phyloP scores from a whole-genome alignment of 2,797 vertebrate species.

The Xerus rutilus region DNA sequence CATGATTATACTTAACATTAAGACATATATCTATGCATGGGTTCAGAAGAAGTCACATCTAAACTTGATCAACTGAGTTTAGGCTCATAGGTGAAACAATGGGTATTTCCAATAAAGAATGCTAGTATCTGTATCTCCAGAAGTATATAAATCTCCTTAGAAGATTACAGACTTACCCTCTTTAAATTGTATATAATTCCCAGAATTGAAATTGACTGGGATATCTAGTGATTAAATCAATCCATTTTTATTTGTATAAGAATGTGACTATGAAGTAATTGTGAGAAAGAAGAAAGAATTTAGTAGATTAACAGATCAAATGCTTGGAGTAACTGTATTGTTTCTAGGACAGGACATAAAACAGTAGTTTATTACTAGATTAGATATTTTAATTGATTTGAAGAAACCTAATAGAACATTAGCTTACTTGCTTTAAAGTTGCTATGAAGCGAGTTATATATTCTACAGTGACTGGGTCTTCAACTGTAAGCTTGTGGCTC shows the following conservation, averaged over 20 bases:
- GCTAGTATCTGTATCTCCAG: background rate
- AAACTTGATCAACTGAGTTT: background rate
- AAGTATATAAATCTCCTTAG: conserved; percentile 12
- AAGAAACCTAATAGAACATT: background rate
- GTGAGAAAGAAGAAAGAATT: conserved; percentile 26
- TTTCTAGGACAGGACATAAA: background rate
- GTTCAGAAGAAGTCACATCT: conserved; percentile 20
- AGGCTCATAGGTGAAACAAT: conserved; percentile 18
- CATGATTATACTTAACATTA: background rate
- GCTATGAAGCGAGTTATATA: conserved; percentile 96
- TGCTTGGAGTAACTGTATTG: background rate
- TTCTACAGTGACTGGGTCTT: conserved; percentile 95
- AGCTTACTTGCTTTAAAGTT: conserved; percentile 93
- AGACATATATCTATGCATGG: background rate
- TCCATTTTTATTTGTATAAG: conserved; percentile 18
- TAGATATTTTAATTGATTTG: background rate
- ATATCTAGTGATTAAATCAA: conserved; percentile 21
- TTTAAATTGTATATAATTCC: conserved; percentile 12
- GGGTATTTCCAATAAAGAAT: conserved; percentile 10
- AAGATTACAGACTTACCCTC: background rate
- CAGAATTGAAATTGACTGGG: conserved; percentile 39
- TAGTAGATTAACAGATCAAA: background rate
- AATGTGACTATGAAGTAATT: background rate
- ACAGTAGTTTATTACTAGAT: too few relatives aligned
- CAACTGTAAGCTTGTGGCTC: conserved; percentile 94